These are phyloP conservation scores for Hipparchia semele DNA, from an alignment of 2,888 invertebrate genomes.

Conservation along the genomic window DNA sequence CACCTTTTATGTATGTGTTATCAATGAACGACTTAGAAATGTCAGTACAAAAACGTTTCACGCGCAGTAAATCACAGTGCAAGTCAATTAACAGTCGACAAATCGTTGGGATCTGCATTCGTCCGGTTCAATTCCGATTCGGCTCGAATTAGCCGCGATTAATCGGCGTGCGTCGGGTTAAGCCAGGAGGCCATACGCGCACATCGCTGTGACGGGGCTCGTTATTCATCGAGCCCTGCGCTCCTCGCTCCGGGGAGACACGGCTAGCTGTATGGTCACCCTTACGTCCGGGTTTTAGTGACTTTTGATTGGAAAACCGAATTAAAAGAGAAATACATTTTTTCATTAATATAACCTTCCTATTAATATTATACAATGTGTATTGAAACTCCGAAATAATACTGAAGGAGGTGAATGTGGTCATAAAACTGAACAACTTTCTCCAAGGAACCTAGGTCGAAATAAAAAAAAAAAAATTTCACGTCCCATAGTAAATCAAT, in stretches of 20 bases:
- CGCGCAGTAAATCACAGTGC: constrained; percentile 56
- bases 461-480: no score
- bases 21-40: neutral
- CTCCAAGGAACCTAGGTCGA: no score
- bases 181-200: constrained; percentile 65
- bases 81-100: constrained; percentile 74
- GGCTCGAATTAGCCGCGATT: constrained; percentile 81
- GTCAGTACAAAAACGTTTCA: constrained; percentile 8
- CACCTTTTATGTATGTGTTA: no score
- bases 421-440: no score
- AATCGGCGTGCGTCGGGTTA: constrained; percentile 76
- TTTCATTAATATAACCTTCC: no score
- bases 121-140: constrained; percentile 81
- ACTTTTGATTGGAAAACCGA: constrained; percentile 14
- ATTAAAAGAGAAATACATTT: neutral
- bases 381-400: no score
- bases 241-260: constrained; percentile 60
- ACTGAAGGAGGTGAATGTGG: no score
- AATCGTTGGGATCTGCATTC: constrained; percentile 80
- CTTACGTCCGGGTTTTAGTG: constrained; percentile 51
- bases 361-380: no score
- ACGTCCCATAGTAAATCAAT: no score
- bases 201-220: constrained; percentile 79
- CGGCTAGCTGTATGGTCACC: constrained; percentile 54
- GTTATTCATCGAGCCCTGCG: constrained; percentile 77